Base-by-base conservation (phyloP, 2,888 invertebrate species). In the Tipula unca region DNA sequence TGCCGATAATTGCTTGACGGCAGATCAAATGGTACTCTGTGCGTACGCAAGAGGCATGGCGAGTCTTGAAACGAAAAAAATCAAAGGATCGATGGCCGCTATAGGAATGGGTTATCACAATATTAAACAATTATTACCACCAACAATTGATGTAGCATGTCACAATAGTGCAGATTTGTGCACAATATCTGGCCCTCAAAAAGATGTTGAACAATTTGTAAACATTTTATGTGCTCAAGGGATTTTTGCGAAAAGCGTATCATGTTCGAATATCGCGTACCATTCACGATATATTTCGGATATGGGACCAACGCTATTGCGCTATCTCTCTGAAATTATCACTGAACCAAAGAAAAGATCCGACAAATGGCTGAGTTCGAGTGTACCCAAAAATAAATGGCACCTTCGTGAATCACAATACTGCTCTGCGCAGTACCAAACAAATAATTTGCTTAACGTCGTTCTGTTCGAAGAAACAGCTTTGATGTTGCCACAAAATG, bases 1-100 rank as follows among this genome's bases (percentile, higher is more conserved):
- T 91, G 98, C 97, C 1, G 99, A 99, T 90, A 97, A 96, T 0
- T 96, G 96, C 87, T 93, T 98, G 87, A 96, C 97, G 0, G 94
- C 95, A 0, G 96, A 97, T 88, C 95, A 98, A 91, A 95, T 96
- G 92, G 94, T 98, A 86, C 90, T 97, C 8, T 93, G 95, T 0
- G 95, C 98, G 0, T 97, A 97, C 90, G 95, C 95, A 89, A 92
- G 97, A 88, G 97, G 97, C 0, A 92, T 93, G 86, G 95, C 95
- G 1, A 95, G 95, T 32, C 89, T 95, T n/a, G 95, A 96, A 87
- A 93, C 94, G 0, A 92, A 93, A 1, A 92, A 95, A 88, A 94
- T 95, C 87, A 92, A 91, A 86, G 97, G 97, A 85, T 95, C 95
- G 35, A 98, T 98, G 98, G 98, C 98, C 54, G 96, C 97, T 4